These are phyloP conservation scores for Thereva unica DNA, from an alignment of 2,888 invertebrate species.

Conservation along the genomic window DNA sequence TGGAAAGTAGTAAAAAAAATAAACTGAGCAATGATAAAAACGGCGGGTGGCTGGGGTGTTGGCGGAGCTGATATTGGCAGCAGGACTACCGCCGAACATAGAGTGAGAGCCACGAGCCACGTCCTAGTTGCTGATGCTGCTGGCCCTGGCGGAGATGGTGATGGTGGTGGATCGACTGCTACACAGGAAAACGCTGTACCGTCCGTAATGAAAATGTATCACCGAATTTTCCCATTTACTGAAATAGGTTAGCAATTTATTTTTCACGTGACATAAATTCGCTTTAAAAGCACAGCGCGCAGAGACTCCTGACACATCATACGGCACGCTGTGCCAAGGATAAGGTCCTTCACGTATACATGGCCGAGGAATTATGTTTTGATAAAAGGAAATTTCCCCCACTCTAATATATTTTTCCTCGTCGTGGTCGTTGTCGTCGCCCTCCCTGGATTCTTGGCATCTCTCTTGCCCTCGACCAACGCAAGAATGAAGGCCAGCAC, in stretches of 20 bases:
- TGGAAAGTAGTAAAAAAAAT: conserved; percentile 10
- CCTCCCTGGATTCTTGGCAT: no score
- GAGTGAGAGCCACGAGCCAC: no score
- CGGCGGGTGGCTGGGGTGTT: not conserved
- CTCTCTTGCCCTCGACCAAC: no score
- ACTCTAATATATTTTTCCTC: conserved; percentile 8
- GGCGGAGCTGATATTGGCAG: no score
- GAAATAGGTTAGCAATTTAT: conserved; percentile 34
- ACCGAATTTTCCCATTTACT: conserved; percentile 33
- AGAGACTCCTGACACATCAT: conserved; percentile 29
- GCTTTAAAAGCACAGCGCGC: conserved; percentile 29
- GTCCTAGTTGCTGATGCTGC: no score
- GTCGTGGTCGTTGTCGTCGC: not conserved
- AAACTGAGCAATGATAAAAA: not conserved
- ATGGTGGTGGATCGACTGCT: no score
- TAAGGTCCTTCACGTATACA: conserved; percentile 21
- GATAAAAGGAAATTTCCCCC: conserved; percentile 13
- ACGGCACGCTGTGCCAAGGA: not conserved
- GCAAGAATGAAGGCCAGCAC: no score
- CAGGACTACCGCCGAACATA: no score
- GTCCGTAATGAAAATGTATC: conserved; percentile 30
- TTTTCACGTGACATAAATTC: conserved; percentile 35
- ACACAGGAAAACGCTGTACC: conserved; percentile 1
- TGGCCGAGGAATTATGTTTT: conserved; percentile 23
- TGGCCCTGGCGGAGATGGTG: no score